Percentiles rank a stretch among this genome's conserved stretches.
Conservation (phyloP, 1,140 invertebrate genomes). For the Drosophila aff. region DNA sequence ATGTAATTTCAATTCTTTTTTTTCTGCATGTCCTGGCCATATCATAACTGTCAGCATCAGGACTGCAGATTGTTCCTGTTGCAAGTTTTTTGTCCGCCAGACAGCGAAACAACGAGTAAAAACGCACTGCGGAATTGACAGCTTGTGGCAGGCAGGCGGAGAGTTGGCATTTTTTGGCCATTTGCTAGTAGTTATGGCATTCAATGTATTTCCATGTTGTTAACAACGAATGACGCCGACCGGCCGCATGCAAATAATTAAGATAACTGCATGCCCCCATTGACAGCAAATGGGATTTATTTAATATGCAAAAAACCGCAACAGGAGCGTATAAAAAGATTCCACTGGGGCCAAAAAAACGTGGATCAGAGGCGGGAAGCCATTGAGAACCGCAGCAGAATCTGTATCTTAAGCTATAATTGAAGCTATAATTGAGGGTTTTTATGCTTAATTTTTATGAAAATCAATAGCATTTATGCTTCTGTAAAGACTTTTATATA, state of each 20-base stretch:
- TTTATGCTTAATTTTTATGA: neutral
- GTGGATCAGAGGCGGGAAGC: neutral
- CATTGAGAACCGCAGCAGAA: neutral
- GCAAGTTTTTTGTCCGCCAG: slow-evolving; percentile 29
- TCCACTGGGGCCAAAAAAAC: neutral
- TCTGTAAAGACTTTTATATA: neutral
- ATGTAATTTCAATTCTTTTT: slow-evolving; percentile 43
- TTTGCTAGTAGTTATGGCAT: slow-evolving; percentile 65
- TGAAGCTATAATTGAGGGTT: neutral
- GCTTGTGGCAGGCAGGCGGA: slow-evolving; percentile 4
- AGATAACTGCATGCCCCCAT: slow-evolving; percentile 48
- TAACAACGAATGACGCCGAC: slow-evolving; percentile 39
- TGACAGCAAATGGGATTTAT: slow-evolving; percentile 54
- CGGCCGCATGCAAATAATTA: slow-evolving; percentile 62
- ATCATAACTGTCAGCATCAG: slow-evolving; percentile 63
- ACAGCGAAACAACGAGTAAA: slow-evolving; percentile 15
- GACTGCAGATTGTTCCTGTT: slow-evolving; percentile 53
- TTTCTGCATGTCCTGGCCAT: slow-evolving; percentile 20
- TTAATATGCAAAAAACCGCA: slow-evolving; percentile 31
- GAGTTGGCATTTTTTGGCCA: slow-evolving; percentile 45
- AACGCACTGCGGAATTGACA: slow-evolving; percentile 47
- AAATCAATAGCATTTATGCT: neutral
- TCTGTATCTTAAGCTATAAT: neutral
- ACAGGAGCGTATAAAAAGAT: slow-evolving; percentile 23
- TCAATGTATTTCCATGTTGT: slow-evolving; percentile 64